Evolutionary conservation across 35 echinoderm and acorn worm species (phyloP).

Genomic region (Antedon bifida): DNA sequence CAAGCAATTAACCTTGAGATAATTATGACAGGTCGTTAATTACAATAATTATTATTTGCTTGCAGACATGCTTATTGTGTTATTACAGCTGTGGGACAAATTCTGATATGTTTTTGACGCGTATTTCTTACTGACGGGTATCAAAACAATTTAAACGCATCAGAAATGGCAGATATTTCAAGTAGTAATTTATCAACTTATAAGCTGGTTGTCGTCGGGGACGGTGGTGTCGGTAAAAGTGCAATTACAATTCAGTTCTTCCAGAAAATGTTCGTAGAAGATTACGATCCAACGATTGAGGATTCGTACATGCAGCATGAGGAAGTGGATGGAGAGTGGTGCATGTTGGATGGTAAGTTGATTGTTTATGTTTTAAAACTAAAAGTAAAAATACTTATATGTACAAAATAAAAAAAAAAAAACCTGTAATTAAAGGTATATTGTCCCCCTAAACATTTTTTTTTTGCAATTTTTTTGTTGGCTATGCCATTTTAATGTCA

Average conservation of each 20-base stretch:
- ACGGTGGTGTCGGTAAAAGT: conserved; percentile 95
- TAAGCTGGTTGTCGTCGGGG: conserved; percentile 88
- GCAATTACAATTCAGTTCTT: conserved; percentile 99
- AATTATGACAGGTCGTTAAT: too few relatives aligned
- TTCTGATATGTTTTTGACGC: neutral
- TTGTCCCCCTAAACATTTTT: too few relatives aligned
- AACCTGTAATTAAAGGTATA: too few relatives aligned
- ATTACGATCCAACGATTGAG: conserved; percentile 95
- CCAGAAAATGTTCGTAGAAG: conserved; percentile 98
- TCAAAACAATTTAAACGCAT: neutral
- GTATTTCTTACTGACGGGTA: neutral
- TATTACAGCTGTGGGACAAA: neutral
- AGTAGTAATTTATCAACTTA: conserved; percentile 84
- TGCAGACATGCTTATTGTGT: too few relatives aligned
- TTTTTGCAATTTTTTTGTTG: too few relatives aligned
- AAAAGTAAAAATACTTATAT: too few relatives aligned
- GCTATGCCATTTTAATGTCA: too few relatives aligned
- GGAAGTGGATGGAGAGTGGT: conserved; percentile 97
- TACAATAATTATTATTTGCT: too few relatives aligned
- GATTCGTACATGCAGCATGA: conserved; percentile 96
- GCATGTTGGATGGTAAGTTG: conserved; percentile 85
- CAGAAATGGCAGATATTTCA: conserved; percentile 64
- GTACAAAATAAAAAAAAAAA: too few relatives aligned
- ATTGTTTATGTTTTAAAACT: neutral
- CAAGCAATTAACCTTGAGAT: too few relatives aligned